These are phyloP conservation scores for Sylvia borin DNA, from an alignment of 2,797 vertebrate species.

Conservation along the genomic window DNA sequence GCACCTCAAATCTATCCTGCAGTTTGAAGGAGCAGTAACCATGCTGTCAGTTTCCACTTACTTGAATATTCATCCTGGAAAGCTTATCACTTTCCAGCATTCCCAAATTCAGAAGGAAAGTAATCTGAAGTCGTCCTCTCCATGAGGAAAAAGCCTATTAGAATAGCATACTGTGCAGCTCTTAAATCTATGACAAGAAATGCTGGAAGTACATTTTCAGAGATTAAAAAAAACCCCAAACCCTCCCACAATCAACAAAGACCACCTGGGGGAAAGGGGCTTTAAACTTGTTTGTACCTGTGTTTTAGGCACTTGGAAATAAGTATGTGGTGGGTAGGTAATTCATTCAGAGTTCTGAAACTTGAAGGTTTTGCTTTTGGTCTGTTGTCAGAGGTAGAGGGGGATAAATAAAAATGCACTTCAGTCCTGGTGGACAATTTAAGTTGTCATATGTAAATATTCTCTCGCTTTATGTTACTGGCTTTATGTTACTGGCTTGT, in stretches of 20 bases:
- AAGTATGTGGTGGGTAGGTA: neutral
- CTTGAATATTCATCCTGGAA: neutral
- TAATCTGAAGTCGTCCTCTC: neutral
- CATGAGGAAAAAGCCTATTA: neutral
- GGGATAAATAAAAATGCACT: neutral
- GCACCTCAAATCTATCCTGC: neutral
- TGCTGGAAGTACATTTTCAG: neutral
- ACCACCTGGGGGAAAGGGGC: neutral
- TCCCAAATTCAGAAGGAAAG: neutral
- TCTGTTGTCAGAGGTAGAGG: neutral
- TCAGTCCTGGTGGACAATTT: neutral
- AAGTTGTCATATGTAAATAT: neutral
- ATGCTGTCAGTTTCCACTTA: neutral
- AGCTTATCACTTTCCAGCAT: neutral
- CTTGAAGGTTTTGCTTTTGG: neutral
- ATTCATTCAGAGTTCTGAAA: neutral
- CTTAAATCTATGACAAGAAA: neutral
- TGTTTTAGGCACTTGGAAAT: neutral
- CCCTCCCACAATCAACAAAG: neutral
- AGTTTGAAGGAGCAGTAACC: neutral
- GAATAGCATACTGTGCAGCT: neutral
- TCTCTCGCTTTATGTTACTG: neutral
- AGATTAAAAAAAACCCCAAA: neutral
- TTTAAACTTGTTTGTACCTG: neutral
- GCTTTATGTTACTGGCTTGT: neutral